These are phyloP conservation scores for Hippolais icterina DNA, from an alignment of 2,113 vertebrate species.

Conservation along the genomic window DNA sequence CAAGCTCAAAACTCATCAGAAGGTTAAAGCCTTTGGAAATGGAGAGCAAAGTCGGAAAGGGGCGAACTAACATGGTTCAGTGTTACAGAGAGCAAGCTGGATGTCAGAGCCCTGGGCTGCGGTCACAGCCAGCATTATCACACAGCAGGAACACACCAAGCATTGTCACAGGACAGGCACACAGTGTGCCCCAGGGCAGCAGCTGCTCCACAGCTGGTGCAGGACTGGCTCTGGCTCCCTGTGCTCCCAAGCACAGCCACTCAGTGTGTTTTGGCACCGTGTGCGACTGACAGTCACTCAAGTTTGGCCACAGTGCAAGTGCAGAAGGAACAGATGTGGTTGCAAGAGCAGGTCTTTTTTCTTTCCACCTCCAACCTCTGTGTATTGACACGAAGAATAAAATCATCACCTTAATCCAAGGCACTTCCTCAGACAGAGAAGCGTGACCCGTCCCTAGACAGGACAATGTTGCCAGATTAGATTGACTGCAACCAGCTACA, in stretches of 20 bases:
- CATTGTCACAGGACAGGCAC: not conserved
- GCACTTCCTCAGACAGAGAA: not conserved
- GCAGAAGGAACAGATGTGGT: not conserved
- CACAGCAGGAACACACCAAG: not conserved
- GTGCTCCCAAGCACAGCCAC: not conserved
- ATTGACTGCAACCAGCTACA: not conserved
- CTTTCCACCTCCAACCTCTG: not conserved
- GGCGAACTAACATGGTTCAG: fast-evolving
- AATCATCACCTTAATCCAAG: not conserved
- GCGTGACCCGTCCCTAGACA: not conserved
- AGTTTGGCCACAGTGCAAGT: not conserved
- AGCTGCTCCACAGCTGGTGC: not conserved
- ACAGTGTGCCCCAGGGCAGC: not conserved
- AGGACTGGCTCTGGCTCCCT: not conserved
- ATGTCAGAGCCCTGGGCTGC: not conserved
- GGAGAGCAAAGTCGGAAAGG: not conserved
- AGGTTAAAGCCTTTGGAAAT: not conserved
- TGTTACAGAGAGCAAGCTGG: not conserved
- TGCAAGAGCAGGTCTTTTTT: not conserved
- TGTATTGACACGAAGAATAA: fast-evolving
- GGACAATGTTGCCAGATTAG: not conserved
- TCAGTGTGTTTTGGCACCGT: not conserved
- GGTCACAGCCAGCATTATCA: not conserved
- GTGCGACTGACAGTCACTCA: not conserved
- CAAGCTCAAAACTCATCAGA: not conserved